Evolutionary conservation across 2,888 invertebrate genomes (phyloP), one percentile per base, ranked within the genome.

Genomic region (Acronicta leporina): DNA sequence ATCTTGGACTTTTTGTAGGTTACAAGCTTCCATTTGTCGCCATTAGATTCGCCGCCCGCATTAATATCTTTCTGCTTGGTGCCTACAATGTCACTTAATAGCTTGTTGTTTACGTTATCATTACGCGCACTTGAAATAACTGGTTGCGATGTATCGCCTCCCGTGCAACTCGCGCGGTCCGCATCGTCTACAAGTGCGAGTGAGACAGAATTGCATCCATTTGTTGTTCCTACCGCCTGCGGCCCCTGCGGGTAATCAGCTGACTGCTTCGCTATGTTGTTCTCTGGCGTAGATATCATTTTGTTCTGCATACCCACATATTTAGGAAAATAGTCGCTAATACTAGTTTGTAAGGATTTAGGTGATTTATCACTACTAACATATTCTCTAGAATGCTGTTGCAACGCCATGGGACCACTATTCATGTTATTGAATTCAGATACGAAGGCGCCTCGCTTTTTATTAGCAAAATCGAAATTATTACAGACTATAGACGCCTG

Each of bases 381-480:
- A 27, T 27, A 27, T 47, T 2, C 38, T 27, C 14, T 49, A 10
- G 49, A 13, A 10, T 13, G 13, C 30, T 42, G 42, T 15, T 51
- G 50, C 8, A 51, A 51, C 20, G 43, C 27, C 27, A 27, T 27
- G 27, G 27, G 27, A 27, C 51, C 51, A 51, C 51, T 43, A 9
- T 51, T 33, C 5, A 51, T 5, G 33, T 51, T 13, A 8, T 51
- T 33, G 10, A 43, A 1, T 35, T 33, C 51, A n/a, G 16, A 43
- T 33, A 20, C 20, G 43, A 51, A 51, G 9, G 51, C 51, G 33
- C 51, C 51, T 5, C 51, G 13, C 10, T 43, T 51, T 43, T 30
- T 51, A 43, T 51, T 43, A 9, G 43, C 51, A 15, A 51, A 51
- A n/a, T 51, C 51, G 43, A 51, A 51, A n/a, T 51, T 16, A 51